A percentile compares a stretch with the other conserved stretches of the same genome.
Conservation (phyloP, 2,113 vertebrate species). For the Apistogramma diplotaenia region DNA sequence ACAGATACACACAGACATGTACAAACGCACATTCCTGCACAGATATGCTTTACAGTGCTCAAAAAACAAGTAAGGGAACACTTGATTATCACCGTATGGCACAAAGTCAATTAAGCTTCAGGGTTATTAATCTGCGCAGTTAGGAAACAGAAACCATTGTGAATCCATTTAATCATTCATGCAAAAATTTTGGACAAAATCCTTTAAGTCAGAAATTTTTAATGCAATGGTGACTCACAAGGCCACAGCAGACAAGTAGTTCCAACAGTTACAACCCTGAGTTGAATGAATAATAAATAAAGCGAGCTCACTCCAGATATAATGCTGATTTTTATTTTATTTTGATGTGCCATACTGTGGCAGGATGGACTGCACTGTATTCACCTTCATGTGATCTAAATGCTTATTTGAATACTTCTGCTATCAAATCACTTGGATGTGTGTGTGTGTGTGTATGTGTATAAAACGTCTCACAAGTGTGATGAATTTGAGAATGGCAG, state of each 20-base stretch:
- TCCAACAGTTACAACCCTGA: not conserved
- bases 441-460: not conserved
- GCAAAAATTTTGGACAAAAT: not conserved
- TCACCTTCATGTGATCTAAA: not conserved
- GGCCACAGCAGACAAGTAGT: not conserved
- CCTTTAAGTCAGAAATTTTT: not conserved
- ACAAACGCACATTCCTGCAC: not conserved
- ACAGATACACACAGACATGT: not conserved
- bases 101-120: not conserved
- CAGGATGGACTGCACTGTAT: not conserved
- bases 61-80: not conserved
- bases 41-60: not conserved
- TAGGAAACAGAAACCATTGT: too few relatives aligned
- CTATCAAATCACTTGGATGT: constrained; percentile 10
- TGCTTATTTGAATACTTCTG: constrained; percentile 2
- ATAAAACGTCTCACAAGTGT: constrained; percentile 78
- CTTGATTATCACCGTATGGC: too few relatives aligned
- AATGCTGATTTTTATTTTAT: not conserved
- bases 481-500: constrained; percentile 84
- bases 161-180: too few relatives aligned
- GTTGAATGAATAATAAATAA: constrained; percentile 1
- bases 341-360: not conserved
- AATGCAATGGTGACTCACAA: not conserved
- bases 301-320: not conserved
- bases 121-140: not conserved